Evolutionary conservation across 2,113 vertebrate species (phyloP).

Genomic region (Pelodiscus sinensis): DNA sequence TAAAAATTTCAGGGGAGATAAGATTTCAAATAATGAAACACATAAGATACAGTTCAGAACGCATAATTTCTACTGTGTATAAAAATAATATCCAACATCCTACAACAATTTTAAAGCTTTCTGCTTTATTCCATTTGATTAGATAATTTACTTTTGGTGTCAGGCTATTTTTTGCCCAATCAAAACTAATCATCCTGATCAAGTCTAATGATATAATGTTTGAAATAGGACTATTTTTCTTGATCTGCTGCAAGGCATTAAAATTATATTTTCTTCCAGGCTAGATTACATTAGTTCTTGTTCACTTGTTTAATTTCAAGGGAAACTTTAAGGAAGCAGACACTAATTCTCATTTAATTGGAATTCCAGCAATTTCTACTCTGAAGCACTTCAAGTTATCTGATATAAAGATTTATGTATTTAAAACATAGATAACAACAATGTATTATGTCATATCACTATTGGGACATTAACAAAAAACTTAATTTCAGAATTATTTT

Average conservation of each 20-base stretch:
- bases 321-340: constrained; percentile 21
- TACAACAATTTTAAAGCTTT: neutral
- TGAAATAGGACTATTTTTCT: constrained; percentile 54
- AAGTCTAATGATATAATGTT: constrained; percentile 43
- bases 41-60: neutral
- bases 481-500: neutral
- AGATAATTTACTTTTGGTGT: constrained; percentile 40
- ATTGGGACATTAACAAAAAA: neutral
- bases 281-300: constrained; percentile 41
- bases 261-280: constrained; percentile 39
- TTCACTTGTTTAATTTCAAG: constrained; percentile 57
- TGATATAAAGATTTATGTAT: neutral
- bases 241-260: constrained; percentile 20
- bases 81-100: neutral
- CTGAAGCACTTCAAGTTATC: neutral
- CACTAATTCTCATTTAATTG: constrained; percentile 46
- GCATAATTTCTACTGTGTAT: neutral
- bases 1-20: neutral
- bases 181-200: constrained; percentile 53
- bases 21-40: neutral
- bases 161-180: constrained; percentile 48
- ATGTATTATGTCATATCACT: neutral
- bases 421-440: neutral
- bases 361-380: constrained; percentile 5
- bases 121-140: constrained; percentile 15